A percentile compares a stretch with the other conserved stretches of the same genome.
Evolutionary conservation across 2,113 vertebrate genomes (phyloP).

Genomic region (Atlantisia rogersi): DNA sequence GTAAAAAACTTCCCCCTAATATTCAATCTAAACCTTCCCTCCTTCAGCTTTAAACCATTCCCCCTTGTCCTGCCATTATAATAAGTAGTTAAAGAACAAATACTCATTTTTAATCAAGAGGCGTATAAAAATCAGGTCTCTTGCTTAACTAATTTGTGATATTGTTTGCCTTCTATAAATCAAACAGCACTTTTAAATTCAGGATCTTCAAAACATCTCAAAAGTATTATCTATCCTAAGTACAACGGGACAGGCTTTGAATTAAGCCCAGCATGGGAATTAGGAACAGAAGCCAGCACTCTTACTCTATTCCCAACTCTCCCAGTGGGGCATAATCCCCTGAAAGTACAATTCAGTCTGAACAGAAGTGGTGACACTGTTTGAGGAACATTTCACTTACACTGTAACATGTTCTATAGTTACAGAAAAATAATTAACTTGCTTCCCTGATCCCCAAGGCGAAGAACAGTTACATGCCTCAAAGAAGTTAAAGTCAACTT

Average conservation of each 20-base stretch:
- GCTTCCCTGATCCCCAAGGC: neutral
- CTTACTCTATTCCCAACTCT: neutral
- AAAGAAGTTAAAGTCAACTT: conserved; percentile 57
- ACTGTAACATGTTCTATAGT: neutral
- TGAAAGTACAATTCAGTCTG: neutral
- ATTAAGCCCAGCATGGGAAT: neutral
- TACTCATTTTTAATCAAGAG: neutral
- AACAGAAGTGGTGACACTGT: neutral
- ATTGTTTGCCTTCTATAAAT: neutral
- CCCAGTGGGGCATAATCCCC: neutral
- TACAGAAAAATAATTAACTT: neutral
- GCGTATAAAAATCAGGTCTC: neutral
- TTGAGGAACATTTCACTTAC: neutral
- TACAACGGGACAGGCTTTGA: neutral
- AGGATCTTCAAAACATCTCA: neutral
- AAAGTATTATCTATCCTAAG: neutral
- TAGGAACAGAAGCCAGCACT: neutral
- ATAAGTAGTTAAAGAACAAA: neutral
- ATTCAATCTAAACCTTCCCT: no score
- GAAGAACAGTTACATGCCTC: neutral
- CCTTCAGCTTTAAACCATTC: no score
- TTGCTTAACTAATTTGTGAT: neutral
- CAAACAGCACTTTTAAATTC: neutral
- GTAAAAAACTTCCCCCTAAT: no score
- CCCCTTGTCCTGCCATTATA: no score